A percentile compares a stretch with the other conserved stretches of the same genome.
These are phyloP conservation scores for Manis javanica DNA, from an alignment of 2,797 vertebrate genomes.

Conservation along the genomic window DNA sequence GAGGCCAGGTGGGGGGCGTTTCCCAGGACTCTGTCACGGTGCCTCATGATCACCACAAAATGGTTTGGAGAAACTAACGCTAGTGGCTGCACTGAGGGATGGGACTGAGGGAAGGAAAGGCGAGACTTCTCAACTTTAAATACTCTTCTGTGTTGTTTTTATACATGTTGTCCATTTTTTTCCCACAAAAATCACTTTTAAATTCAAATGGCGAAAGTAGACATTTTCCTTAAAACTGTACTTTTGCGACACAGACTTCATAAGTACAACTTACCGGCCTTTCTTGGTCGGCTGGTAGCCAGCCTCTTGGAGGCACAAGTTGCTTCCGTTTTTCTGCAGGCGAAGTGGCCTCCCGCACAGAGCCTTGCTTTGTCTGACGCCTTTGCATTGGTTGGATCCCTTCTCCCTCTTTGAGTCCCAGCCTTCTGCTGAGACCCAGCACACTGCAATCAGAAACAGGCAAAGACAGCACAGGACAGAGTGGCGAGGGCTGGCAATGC, in stretches of 20 bases:
- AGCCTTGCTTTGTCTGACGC: background rate
- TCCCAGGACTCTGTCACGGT: background rate
- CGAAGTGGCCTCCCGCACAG: background rate
- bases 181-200: background rate
- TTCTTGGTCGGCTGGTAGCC: background rate
- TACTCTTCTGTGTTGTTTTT: background rate
- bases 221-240: conserved; percentile 25
- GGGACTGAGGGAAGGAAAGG: background rate
- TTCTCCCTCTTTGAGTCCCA: background rate
- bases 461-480: background rate
- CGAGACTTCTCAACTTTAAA: background rate
- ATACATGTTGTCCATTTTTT: background rate
- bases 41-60: background rate
- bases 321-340: background rate
- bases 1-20: background rate
- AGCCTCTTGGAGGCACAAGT: background rate
- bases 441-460: background rate
- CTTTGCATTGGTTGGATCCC: background rate
- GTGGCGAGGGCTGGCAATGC: background rate
- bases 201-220: background rate
- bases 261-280: background rate
- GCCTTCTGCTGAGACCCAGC: background rate
- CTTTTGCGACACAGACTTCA: background rate
- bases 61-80: background rate
- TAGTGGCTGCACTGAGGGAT: background rate